phyloP scores from a whole-genome alignment of 2,888 invertebrate genomes.

The Anoncus sp. region DNA sequence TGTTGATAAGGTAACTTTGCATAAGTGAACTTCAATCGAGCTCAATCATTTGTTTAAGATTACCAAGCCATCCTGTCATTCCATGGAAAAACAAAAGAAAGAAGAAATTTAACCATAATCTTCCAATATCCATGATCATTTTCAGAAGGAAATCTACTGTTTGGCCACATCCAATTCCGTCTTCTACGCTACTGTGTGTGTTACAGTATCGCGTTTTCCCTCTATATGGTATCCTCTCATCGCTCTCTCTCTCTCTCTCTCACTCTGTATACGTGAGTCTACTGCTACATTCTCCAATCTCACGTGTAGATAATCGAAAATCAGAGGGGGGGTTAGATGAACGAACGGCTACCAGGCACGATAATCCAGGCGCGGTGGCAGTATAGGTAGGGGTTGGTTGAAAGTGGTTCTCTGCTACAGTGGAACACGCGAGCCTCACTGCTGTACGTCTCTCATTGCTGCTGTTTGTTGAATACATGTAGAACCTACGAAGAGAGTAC shows the following conservation, averaged over 20 bases:
- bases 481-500: conserved; percentile 34
- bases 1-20: conserved; percentile 14
- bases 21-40: not conserved
- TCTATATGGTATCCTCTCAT: conserved; percentile 41
- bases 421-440: conserved; percentile 60
- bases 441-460: conserved; percentile 64
- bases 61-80: not conserved
- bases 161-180: conserved; percentile 44
- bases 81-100: not conserved
- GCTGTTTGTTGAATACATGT: conserved; percentile 30
- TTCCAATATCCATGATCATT: not conserved
- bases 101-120: not conserved
- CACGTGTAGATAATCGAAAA: conserved; percentile 65
- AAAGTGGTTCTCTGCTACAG: conserved; percentile 60
- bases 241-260: conserved; percentile 30
- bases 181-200: conserved; percentile 9
- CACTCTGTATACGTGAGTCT: conserved; percentile 32
- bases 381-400: conserved; percentile 65
- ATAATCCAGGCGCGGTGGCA: conserved; percentile 53
- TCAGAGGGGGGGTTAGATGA: conserved; percentile 56
- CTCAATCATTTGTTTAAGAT: not conserved
- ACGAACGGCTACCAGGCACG: conserved; percentile 63
- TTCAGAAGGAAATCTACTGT: conserved; percentile 6
- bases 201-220: conserved; percentile 51
- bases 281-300: conserved; percentile 61